Conservation (phyloP, 2,113 vertebrate genomes). For the Apteryx mantelli region DNA sequence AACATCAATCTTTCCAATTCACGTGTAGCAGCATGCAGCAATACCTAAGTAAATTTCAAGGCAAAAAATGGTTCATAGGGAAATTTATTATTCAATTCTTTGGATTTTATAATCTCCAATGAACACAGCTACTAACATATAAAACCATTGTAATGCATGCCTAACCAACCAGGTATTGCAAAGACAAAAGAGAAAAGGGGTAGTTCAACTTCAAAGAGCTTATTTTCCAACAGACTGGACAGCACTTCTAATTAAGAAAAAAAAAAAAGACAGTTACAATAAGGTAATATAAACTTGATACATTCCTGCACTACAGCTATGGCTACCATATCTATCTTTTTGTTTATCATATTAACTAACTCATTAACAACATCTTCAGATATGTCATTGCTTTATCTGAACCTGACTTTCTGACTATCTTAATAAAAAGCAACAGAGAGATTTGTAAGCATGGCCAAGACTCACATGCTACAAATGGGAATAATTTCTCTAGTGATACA, state of each 20-base stretch:
- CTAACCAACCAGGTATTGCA: neutral
- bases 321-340: neutral
- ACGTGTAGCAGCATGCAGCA: neutral
- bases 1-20: neutral
- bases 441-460: neutral
- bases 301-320: neutral
- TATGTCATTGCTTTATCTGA: neutral
- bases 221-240: neutral
- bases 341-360: slow-evolving; percentile 21
- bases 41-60: neutral
- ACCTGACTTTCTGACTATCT: neutral
- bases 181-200: neutral
- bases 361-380: slow-evolving; percentile 30
- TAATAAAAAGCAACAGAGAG: neutral
- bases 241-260: neutral
- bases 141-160: neutral
- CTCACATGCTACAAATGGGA: neutral
- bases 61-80: neutral
- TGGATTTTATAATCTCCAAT: neutral
- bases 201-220: neutral
- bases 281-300: neutral
- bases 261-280: neutral
- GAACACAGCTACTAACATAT: neutral
- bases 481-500: neutral
- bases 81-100: neutral